Percentiles rank a stretch among this genome's conserved stretches.
These are phyloP conservation scores for Tor tambroides DNA, from an alignment of 2,113 vertebrate genomes.

Conservation along the genomic window DNA sequence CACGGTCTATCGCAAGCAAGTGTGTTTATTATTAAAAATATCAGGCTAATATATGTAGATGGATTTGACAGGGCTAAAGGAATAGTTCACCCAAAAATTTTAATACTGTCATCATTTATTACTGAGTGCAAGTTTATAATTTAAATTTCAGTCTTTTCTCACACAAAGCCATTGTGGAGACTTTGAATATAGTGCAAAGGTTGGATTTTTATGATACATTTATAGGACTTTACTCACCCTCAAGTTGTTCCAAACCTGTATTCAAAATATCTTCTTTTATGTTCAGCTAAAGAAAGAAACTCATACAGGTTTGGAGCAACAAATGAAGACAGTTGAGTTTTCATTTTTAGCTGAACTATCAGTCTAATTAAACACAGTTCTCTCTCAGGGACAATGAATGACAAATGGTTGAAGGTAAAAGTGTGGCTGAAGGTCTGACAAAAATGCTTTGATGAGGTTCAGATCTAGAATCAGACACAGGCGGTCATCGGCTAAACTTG, in stretches of 20 bases:
- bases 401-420: not conserved
- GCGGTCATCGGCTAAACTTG: not conserved
- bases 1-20: not conserved
- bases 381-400: not conserved
- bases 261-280: too few relatives aligned
- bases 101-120: not conserved
- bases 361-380: not conserved
- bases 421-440: not conserved
- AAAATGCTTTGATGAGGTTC: conserved; percentile 16
- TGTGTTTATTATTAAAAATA: not conserved
- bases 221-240: too few relatives aligned
- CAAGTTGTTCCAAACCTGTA: too few relatives aligned
- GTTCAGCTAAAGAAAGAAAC: not conserved
- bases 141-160: not conserved
- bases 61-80: conserved; percentile 9
- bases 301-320: not conserved
- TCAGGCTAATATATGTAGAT: not conserved
- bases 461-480: not conserved
- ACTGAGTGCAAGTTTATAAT: not conserved
- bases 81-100: not conserved
- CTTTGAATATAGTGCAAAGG: too few relatives aligned
- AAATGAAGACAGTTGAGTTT: not conserved
- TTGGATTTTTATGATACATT: too few relatives aligned
- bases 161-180: not conserved
- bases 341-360: not conserved